Conservation (phyloP, 2,888 invertebrate species). For the Andrena marginata region DNA sequence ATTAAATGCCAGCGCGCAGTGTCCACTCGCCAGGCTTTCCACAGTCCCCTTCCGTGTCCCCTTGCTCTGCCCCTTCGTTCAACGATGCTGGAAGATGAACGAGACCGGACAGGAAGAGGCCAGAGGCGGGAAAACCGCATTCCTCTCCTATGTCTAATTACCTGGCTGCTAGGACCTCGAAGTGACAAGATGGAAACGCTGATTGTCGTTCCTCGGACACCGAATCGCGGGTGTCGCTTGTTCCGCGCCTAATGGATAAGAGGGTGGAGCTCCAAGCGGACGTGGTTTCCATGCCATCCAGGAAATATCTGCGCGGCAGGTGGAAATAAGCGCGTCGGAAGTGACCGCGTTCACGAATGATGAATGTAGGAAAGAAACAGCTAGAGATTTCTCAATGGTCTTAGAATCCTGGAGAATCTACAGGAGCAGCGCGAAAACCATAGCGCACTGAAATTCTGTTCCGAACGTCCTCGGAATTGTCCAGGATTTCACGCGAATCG, state of each 20-base stretch:
- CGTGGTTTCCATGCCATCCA: no score
- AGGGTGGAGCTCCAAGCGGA: no score
- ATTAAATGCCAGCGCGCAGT: conserved; percentile 24
- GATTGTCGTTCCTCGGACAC: conserved; percentile 35
- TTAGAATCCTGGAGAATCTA: no score
- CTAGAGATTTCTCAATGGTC: no score
- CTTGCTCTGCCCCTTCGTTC: conserved; percentile 21
- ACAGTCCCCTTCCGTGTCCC: background rate
- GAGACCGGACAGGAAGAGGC: conserved; percentile 43
- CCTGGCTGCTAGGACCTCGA: conserved; percentile 39
- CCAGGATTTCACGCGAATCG: no score
- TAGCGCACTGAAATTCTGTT: no score
- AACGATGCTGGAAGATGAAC: conserved; percentile 41
- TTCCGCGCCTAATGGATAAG: conserved; percentile 6
- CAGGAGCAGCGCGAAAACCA: no score
- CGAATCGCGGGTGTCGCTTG: conserved; percentile 36
- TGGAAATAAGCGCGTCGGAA: no score
- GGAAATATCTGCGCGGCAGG: no score
- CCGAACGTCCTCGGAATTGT: no score
- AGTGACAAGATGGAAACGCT: conserved; percentile 43
- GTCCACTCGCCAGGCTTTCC: conserved; percentile 1
- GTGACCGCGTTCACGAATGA: no score
- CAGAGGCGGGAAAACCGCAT: conserved; percentile 55
- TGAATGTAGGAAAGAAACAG: no score
- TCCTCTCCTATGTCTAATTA: conserved; percentile 60